Evolutionary conservation across 2,888 invertebrate species (phyloP), one percentile per base, ranked within the genome.

Genomic region (Acronicta leporina): DNA sequence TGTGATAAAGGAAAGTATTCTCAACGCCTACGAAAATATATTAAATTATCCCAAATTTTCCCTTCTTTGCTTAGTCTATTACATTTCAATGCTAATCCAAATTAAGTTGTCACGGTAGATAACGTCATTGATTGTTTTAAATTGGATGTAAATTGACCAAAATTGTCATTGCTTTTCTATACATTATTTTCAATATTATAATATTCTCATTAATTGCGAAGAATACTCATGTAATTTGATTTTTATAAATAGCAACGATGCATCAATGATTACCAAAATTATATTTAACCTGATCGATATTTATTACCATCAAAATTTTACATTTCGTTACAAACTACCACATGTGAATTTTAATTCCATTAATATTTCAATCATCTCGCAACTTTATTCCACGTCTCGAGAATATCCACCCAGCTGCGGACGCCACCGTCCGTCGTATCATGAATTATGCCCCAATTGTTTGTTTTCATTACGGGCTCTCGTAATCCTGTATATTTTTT

Each of bases 381-480:
- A 47, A 63, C 49, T 61, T 64, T 67, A 65, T 71, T 64, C 65
- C 58, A 46, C 50, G 53, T 67, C 53, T 73, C 66, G 50, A 65
- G 62, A 72, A 70, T 64, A 67, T 51, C 41, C 14, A 49, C 58
- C 77, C 81, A 73, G 76, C 70, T 79, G 77, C 52, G 65, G 55
- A 69, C 68, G 65, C 59, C 73, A 64, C 53, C 61, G 63, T 59
- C 64, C 68, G 67, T 68, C 76, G 77, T 78, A 77, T 86, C 83
- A 84, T 86, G 83, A 88, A 86, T 88, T 85, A 87, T 82, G 80
- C 80, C 63, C 68, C 75, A 73, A 82, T 82, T 90, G 89, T 91
- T 91, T 90, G 84, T 91, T 92, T 91, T 89, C 83, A 84, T 88
- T 80, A 82, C 81, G 82, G 85, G 79, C 87, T 81, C 83, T 81